A percentile compares a stretch with the other conserved stretches of the same genome.
Conservation (phyloP, 2,797 vertebrate genomes). For the Alcedo quadribrachys region DNA sequence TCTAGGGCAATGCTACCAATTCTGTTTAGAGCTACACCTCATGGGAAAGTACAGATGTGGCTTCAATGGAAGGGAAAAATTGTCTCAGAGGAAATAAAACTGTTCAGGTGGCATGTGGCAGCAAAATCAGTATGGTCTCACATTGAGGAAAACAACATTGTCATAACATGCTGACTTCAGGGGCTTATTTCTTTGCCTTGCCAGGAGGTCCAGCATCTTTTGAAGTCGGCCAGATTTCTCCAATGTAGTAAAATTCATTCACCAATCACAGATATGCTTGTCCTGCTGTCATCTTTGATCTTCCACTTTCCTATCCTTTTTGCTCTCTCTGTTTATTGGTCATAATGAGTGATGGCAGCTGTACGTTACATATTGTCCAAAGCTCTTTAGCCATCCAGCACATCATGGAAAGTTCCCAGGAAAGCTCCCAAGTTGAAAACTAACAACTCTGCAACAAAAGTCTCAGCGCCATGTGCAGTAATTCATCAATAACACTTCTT, state of each 20-base stretch:
- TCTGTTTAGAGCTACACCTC: background rate
- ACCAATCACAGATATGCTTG: constrained; percentile 13
- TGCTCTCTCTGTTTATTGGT: constrained; percentile 41
- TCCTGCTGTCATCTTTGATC: constrained; percentile 60
- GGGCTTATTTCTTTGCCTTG: background rate
- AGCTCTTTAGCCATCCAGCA: constrained; percentile 47
- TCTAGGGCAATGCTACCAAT: background rate
- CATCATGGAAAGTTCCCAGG: constrained; percentile 60
- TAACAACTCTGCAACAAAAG: constrained; percentile 67
- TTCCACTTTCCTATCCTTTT: constrained; percentile 39
- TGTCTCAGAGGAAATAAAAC: constrained; percentile 8
- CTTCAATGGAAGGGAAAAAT: background rate
- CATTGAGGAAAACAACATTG: background rate
- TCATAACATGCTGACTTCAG: background rate
- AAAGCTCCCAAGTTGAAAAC: constrained; percentile 67
- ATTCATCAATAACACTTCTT: constrained; percentile 73
- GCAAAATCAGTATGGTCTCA: background rate
- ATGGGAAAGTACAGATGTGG: background rate
- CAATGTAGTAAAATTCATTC: constrained; percentile 46
- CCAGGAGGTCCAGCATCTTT: constrained; percentile 42
- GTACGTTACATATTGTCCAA: constrained; percentile 13
- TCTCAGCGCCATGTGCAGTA: constrained; percentile 64
- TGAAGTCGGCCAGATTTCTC: constrained; percentile 22
- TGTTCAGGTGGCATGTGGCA: constrained; percentile 9
- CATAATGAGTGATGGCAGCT: constrained; percentile 61